Evolutionary conservation across 2,113 vertebrate genomes (phyloP).

Genomic region (Ptilonorhynchus violaceus): DNA sequence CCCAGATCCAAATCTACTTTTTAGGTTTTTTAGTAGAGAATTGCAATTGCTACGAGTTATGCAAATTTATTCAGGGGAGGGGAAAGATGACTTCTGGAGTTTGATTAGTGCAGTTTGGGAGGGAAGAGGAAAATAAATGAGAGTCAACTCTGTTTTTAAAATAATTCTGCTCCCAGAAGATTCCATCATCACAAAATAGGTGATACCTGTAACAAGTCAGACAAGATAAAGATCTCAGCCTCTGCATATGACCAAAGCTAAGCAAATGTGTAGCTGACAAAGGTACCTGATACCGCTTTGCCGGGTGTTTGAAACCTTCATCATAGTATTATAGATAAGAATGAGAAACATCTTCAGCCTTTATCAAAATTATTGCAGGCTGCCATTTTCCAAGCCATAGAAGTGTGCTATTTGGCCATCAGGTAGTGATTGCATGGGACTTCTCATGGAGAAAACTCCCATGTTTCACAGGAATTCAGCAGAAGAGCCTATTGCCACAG

Average conservation of each 20-base stretch:
- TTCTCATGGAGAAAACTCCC: neutral
- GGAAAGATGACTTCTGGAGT: neutral
- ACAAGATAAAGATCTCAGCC: neutral
- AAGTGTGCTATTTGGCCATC: neutral
- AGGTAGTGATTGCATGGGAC: neutral
- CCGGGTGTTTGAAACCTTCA: neutral
- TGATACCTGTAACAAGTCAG: neutral
- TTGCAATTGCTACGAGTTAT: neutral
- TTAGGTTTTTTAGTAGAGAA: neutral
- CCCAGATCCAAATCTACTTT: neutral
- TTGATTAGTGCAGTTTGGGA: neutral
- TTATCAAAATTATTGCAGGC: neutral
- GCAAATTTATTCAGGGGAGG: neutral
- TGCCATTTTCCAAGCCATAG: neutral
- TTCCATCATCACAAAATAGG: neutral
- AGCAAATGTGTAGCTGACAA: neutral
- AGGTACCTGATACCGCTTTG: neutral
- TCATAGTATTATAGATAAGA: neutral
- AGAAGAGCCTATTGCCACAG: neutral
- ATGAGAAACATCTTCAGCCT: neutral
- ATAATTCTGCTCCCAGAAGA: neutral
- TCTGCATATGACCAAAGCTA: neutral
- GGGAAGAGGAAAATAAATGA: neutral
- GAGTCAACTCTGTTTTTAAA: neutral
- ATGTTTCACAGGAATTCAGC: neutral